Evolutionary conservation across 1,140 invertebrate species (phyloP).

Genomic region (Aphelinus certus): DNA sequence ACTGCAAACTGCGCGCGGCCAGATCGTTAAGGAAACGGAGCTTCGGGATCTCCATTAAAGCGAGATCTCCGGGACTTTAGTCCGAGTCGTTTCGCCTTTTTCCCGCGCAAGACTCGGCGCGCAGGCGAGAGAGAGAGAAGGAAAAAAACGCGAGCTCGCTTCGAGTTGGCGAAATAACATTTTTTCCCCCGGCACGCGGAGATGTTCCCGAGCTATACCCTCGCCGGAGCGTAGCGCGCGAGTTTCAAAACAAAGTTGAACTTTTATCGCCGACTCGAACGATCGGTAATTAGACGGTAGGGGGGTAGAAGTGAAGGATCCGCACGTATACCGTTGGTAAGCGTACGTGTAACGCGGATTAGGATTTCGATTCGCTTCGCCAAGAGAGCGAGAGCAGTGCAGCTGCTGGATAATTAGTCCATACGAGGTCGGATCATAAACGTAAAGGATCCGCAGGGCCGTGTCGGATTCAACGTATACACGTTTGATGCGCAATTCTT

Average conservation of each 20-base stretch:
- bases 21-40: constrained; percentile 27
- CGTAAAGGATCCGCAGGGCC: too few species aligned
- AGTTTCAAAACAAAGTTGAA: constrained; percentile 20
- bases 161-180: constrained; percentile 13
- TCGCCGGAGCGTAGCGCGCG: neutral
- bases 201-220: neutral
- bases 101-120: neutral
- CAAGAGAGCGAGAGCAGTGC: too few species aligned
- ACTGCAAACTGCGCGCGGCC: constrained; percentile 7
- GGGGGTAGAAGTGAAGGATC: neutral
- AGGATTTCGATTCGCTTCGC: too few species aligned
- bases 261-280: constrained; percentile 18
- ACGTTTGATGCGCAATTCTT: neutral
- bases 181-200: neutral
- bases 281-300: constrained; percentile 12
- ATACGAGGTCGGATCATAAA: too few species aligned
- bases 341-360: too few species aligned
- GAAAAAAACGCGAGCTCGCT: neutral
- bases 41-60: constrained; percentile 28
- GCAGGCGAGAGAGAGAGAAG: too few species aligned
- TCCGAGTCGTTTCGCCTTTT: constrained; percentile 12
- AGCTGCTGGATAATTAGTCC: too few species aligned
- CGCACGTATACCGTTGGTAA: too few species aligned
- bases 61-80: constrained; percentile 28
- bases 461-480: neutral